A percentile compares a stretch with the other conserved stretches of the same genome.
Conservation (phyloP, 1,140 invertebrate genomes). For the Mamestra configurata region DNA sequence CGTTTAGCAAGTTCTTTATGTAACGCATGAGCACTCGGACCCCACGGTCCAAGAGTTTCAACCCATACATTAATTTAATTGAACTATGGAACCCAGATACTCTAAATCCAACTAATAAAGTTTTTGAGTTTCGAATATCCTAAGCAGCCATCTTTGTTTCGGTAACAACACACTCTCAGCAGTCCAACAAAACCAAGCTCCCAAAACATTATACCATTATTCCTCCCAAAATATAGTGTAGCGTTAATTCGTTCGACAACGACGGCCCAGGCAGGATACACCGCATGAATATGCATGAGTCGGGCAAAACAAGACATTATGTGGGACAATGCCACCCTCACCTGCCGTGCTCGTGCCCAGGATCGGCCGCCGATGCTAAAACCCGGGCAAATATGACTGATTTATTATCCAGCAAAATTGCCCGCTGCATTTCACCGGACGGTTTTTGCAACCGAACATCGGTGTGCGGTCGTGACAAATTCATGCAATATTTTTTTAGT, state of each 20-base stretch:
- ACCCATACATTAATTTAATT: too few relatives aligned
- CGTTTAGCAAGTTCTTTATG: too few relatives aligned
- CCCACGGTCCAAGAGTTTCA: too few relatives aligned
- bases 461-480: conserved; percentile 9
- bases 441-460: neutral
- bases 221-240: conserved; percentile 30
- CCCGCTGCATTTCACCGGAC: neutral
- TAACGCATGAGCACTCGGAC: too few relatives aligned
- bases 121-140: neutral
- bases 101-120: too few relatives aligned
- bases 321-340: conserved; percentile 38
- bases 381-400: conserved; percentile 29
- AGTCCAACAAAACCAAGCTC: neutral
- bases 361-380: neutral
- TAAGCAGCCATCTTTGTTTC: too few relatives aligned
- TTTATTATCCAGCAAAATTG: conserved; percentile 29
- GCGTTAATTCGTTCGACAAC: conserved; percentile 38
- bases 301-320: conserved; percentile 54
- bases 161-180: neutral
- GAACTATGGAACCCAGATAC: too few relatives aligned
- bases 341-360: neutral
- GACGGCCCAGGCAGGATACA: conserved; percentile 8
- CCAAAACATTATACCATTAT: conserved; percentile 21
- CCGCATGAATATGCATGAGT: conserved; percentile 21
- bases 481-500: conserved; percentile 15